These are phyloP conservation scores for Hephaestus fuliginosus DNA, from an alignment of 2,797 vertebrate species.

Conservation along the genomic window DNA sequence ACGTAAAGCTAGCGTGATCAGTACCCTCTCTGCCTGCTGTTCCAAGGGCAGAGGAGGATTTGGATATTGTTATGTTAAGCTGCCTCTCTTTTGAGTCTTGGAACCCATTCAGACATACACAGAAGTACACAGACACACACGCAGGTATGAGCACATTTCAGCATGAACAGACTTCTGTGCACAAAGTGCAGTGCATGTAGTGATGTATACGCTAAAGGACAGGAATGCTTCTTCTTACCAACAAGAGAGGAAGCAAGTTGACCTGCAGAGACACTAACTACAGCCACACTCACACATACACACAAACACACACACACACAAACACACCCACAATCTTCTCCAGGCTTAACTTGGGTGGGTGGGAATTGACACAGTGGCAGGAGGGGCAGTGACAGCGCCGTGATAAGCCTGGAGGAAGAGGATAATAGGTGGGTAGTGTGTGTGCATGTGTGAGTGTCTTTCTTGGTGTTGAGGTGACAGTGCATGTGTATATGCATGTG, in stretches of 20 bases:
- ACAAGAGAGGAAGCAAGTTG: neutral
- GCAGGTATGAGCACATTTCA: constrained; percentile 22
- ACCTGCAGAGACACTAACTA: constrained; percentile 5
- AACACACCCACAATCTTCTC: constrained; percentile 18
- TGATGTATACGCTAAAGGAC: neutral
- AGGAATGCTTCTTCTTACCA: neutral
- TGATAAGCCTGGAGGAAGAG: constrained; percentile 53
- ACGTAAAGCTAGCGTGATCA: constrained; percentile 11
- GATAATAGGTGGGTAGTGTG: constrained; percentile 56
- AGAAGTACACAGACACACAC: neutral
- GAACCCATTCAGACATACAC: constrained; percentile 41
- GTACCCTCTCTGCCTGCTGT: constrained; percentile 48
- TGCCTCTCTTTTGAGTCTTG: constrained; percentile 60
- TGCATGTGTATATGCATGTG: neutral
- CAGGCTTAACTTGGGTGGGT: constrained; percentile 55
- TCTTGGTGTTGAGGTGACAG: constrained; percentile 23
- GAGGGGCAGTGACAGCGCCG: constrained; percentile 48
- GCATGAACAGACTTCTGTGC: constrained; percentile 11
- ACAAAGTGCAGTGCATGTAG: neutral
- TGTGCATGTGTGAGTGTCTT: constrained; percentile 25
- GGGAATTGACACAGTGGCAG: constrained; percentile 52
- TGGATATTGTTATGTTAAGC: constrained; percentile 75
- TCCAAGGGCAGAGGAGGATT: constrained; percentile 69
- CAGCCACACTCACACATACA: constrained; percentile 9
- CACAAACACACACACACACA: constrained; percentile 10